phyloP scores from a whole-genome alignment of 1,140 invertebrate species.

The Euura saliciscinereae region DNA sequence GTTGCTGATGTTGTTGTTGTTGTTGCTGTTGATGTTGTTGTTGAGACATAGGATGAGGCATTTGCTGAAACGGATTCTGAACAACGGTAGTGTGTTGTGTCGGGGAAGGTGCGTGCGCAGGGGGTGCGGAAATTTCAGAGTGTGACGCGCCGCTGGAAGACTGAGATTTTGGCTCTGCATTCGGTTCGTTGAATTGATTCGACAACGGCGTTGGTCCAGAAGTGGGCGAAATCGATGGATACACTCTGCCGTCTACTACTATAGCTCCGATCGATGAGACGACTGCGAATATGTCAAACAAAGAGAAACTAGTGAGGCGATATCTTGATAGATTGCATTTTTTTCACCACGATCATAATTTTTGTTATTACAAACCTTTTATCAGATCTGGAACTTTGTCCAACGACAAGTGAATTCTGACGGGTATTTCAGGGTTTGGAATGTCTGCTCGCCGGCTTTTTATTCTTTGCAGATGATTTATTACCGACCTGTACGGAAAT shows the following conservation, averaged over 20 bases:
- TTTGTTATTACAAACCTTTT: slow-evolving; percentile 63
- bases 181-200: slow-evolving; percentile 1
- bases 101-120: slow-evolving; percentile 32
- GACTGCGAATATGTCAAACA: slow-evolving; percentile 57
- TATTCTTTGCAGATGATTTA: slow-evolving; percentile 77
- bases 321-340: background rate
- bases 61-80: slow-evolving; percentile 40
- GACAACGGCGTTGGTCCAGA: slow-evolving; percentile 35
- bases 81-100: slow-evolving; percentile 40
- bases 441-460: slow-evolving; percentile 81
- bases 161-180: slow-evolving; percentile 5
- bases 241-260: slow-evolving; percentile 77
- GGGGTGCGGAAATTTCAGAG: slow-evolving; percentile 38
- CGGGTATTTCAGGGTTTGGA: slow-evolving; percentile 84
- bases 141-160: slow-evolving; percentile 41
- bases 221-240: slow-evolving; percentile 57
- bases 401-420: slow-evolving; percentile 75
- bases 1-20: slow-evolving; percentile 35
- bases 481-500: slow-evolving; percentile 55
- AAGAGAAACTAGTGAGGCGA: slow-evolving; percentile 20
- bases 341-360: background rate
- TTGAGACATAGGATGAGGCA: slow-evolving; percentile 29
- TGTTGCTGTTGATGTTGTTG: slow-evolving; percentile 34
- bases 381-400: slow-evolving; percentile 80
- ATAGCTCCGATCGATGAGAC: slow-evolving; percentile 76